These are phyloP conservation scores for Ornithoptera priamus DNA, from an alignment of 2,888 invertebrate species.

Conservation along the genomic window DNA sequence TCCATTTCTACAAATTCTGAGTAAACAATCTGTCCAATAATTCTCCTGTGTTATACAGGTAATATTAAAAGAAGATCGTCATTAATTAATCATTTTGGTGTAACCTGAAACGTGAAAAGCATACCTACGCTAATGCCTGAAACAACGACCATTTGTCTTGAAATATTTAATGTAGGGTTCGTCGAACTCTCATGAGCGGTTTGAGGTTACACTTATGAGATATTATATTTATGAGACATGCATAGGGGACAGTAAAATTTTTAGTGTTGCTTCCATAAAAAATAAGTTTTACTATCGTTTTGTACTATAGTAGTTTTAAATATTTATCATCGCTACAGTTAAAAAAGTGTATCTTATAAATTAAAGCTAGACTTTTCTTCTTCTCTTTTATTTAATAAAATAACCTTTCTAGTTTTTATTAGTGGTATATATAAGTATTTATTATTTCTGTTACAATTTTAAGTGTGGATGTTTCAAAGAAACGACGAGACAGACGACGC, in stretches of 20 bases:
- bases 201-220: conserved; percentile 3
- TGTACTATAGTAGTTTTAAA: not conserved
- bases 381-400: too few species aligned
- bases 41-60: not conserved
- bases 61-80: not conserved
- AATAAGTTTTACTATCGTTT: conserved; percentile 3
- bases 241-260: conserved; percentile 9
- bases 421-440: too few species aligned
- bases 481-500: too few species aligned
- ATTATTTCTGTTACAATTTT: too few species aligned
- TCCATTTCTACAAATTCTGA: too few species aligned
- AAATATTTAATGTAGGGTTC: conserved; percentile 20
- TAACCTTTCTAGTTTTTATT: too few species aligned
- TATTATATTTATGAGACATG: conserved; percentile 7
- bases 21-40: too few species aligned
- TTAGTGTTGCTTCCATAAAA: conserved; percentile 2
- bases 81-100: not conserved
- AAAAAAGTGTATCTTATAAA: not conserved
- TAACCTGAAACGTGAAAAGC: not conserved
- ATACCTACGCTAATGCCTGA: conserved; percentile 2
- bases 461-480: too few species aligned
- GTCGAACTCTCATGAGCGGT: conserved; percentile 16
- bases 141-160: conserved; percentile 7
- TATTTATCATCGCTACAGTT: not conserved
- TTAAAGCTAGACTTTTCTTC: too few species aligned